Evolutionary conservation across 2,797 vertebrate species (phyloP).

Genomic region (Nasua narica): DNA sequence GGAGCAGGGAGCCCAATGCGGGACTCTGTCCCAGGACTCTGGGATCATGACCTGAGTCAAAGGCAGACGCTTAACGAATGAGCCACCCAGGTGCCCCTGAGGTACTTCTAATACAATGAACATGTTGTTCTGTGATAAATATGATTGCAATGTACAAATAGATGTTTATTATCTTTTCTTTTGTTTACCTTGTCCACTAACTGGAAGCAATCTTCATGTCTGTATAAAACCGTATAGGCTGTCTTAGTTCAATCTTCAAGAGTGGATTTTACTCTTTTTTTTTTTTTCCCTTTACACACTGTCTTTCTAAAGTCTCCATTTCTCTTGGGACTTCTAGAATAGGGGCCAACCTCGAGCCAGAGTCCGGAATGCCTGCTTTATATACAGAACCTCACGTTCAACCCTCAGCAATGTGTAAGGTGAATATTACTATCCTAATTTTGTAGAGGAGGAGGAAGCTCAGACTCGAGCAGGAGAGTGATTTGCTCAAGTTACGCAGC

Average conservation of each 20-base stretch:
- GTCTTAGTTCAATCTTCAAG: background rate
- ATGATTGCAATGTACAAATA: background rate
- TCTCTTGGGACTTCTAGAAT: background rate
- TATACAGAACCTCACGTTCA: background rate
- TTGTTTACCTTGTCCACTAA: background rate
- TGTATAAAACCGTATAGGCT: background rate
- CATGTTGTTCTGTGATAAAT: background rate
- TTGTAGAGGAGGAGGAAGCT: background rate
- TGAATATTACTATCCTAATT: background rate
- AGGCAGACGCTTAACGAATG: too few relatives aligned
- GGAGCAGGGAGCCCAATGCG: too few relatives aligned
- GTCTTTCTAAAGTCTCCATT: background rate
- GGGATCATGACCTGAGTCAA: too few relatives aligned
- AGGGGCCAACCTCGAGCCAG: background rate
- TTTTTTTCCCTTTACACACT: background rate
- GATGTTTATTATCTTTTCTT: background rate
- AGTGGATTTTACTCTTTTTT: background rate
- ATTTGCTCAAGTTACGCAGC: background rate
- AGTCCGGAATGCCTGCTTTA: background rate
- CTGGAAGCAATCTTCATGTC: background rate
- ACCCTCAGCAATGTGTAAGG: background rate
- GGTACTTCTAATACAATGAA: background rate
- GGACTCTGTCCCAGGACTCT: too few relatives aligned
- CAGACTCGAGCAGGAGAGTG: background rate
- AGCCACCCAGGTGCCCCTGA: too few relatives aligned